Evolutionary conservation across 2,888 invertebrate species (phyloP).

Genomic region (Drosophila pseudotalamancana): DNA sequence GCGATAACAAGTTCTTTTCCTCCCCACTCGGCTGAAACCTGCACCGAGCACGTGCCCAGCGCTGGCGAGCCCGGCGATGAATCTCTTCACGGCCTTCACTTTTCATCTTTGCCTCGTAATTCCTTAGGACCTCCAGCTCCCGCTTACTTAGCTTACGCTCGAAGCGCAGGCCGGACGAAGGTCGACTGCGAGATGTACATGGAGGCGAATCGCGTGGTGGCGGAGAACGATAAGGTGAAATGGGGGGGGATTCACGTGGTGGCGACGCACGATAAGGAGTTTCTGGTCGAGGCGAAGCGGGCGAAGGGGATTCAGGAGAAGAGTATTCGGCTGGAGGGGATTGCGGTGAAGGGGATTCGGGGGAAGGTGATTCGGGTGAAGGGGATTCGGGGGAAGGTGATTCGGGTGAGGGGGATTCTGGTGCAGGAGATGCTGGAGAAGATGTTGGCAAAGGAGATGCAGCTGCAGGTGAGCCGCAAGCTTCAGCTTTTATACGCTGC

Average conservation of each 20-base stretch:
- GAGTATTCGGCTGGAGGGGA: too few species aligned
- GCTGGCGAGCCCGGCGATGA: not conserved
- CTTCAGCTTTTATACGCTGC: not conserved
- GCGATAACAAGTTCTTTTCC: conserved; percentile 8
- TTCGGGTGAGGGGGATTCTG: too few species aligned
- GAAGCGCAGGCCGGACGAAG: not conserved
- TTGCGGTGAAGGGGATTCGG: too few species aligned
- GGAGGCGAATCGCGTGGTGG: not conserved
- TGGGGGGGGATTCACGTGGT: not conserved
- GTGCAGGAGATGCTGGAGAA: too few species aligned
- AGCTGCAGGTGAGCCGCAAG: too few species aligned
- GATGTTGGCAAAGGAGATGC: too few species aligned
- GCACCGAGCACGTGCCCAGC: conserved; percentile 3
- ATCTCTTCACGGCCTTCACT: conserved; percentile 1
- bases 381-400: too few species aligned
- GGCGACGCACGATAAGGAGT: too few species aligned
- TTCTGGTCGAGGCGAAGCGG: too few species aligned
- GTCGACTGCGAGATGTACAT: not conserved
- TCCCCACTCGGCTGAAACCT: not conserved
- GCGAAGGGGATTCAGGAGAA: too few species aligned
- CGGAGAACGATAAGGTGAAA: too few species aligned
- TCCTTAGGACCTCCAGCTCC: not conserved
- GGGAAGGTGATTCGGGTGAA: too few species aligned
- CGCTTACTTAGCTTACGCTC: conserved; percentile 5
- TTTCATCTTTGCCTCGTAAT: conserved; percentile 4